These are phyloP conservation scores for Eupithecia tripunctaria DNA, from an alignment of 2,888 invertebrate genomes.

Conservation along the genomic window DNA sequence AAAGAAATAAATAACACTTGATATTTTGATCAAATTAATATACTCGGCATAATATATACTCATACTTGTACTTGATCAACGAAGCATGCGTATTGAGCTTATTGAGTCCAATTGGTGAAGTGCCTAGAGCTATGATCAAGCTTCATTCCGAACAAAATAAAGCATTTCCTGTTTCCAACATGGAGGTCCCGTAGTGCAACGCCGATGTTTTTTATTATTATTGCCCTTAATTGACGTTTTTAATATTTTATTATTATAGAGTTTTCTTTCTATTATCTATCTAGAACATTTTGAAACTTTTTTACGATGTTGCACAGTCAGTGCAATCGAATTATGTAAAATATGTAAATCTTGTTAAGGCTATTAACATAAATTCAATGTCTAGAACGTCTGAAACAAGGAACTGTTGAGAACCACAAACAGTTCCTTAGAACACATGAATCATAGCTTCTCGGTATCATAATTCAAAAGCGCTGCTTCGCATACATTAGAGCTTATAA, in stretches of 20 bases:
- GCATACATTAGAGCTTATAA: slow-evolving; percentile 20
- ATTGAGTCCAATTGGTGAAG: slow-evolving; percentile 22
- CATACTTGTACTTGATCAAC: not conserved
- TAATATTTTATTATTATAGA: not conserved
- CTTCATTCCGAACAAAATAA: slow-evolving; percentile 15
- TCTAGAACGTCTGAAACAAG: slow-evolving; percentile 40
- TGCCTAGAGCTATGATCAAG: slow-evolving; percentile 25
- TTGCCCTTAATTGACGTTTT: not conserved
- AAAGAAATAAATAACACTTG: not conserved
- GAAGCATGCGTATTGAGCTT: not conserved
- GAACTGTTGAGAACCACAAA: slow-evolving; percentile 34
- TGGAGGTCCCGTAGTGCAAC: not conserved
- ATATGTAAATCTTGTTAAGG: slow-evolving; percentile 22
- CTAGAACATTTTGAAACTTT: not conserved
- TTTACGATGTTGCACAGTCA: not conserved
- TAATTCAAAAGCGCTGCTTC: slow-evolving; percentile 12
- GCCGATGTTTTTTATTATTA: not conserved
- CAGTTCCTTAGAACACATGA: slow-evolving; percentile 26
- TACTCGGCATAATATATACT: not conserved
- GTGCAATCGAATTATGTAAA: slow-evolving; percentile 14
- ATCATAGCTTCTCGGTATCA: slow-evolving; percentile 27
- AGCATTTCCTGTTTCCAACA: slow-evolving; percentile 15
- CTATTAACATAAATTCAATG: slow-evolving; percentile 40
- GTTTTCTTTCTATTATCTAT: not conserved
- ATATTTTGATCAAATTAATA: not conserved